A percentile compares a stretch with the other conserved stretches of the same genome.
Conservation (phyloP, 1,140 invertebrate species). For the Agrypnia vestita region DNA sequence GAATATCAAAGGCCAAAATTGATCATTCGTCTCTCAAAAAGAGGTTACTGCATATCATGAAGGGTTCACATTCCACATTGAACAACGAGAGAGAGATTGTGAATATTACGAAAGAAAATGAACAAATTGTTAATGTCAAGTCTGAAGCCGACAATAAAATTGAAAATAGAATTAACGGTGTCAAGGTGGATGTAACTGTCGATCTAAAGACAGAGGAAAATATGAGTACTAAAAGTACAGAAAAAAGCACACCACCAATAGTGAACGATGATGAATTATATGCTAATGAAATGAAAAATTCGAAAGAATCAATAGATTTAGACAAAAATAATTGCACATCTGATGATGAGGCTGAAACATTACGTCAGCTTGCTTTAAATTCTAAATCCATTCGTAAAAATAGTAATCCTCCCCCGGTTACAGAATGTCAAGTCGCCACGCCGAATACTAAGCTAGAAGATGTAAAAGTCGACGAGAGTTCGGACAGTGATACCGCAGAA, state of each 20-base stretch:
- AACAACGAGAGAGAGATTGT: no score
- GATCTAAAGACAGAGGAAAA: no score
- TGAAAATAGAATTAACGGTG: no score
- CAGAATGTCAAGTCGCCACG: background rate
- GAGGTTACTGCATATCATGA: slow-evolving; percentile 41
- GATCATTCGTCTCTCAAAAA: slow-evolving; percentile 44
- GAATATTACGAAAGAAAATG: no score
- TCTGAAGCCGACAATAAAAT: no score
- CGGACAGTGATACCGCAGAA: slow-evolving; percentile 70
- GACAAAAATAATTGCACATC: slow-evolving; percentile 55
- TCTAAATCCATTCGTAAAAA: slow-evolving; percentile 64
- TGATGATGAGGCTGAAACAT: slow-evolving; percentile 69
- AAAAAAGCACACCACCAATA: no score
- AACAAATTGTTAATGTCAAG: no score
- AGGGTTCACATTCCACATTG: background rate
- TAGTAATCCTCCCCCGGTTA: background rate
- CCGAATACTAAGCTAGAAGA: background rate
- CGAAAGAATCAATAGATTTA: no score
- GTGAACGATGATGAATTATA: no score
- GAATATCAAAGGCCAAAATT: slow-evolving; percentile 23
- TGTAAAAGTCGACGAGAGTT: slow-evolving; percentile 62
- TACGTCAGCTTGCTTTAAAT: slow-evolving; percentile 68
- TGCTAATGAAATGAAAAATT: no score
- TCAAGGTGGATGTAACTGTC: no score
- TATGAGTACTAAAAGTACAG: no score